Percentiles rank a stretch among this genome's conserved stretches.
Conservation (phyloP, 2,113 vertebrate genomes). For the Orthonyx spaldingii region DNA sequence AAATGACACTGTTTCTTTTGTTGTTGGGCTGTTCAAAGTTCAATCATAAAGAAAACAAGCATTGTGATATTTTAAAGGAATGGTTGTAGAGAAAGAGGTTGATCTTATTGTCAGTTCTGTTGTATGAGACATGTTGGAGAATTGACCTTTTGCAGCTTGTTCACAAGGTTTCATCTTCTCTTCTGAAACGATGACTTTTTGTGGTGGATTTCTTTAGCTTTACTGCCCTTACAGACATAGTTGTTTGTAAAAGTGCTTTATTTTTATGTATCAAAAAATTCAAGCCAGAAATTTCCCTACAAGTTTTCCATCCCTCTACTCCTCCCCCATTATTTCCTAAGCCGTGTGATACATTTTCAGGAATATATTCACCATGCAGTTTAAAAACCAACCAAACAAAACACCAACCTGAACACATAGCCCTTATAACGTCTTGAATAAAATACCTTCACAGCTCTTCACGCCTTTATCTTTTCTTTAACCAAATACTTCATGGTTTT, state of each 20-base stretch:
- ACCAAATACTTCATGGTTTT: conserved; percentile 8
- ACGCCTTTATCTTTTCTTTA: not conserved
- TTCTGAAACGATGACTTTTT: not conserved
- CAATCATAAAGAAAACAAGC: not conserved
- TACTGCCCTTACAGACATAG: not conserved
- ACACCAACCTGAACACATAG: not conserved
- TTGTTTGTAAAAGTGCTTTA: not conserved
- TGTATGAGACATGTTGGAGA: not conserved
- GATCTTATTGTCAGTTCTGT: not conserved
- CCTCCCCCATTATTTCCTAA: not conserved
- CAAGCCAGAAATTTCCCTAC: not conserved
- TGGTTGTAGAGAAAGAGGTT: not conserved
- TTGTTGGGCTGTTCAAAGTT: not conserved
- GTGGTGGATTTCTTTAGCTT: not conserved
- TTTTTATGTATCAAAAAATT: not conserved
- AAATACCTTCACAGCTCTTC: not conserved
- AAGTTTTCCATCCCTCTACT: not conserved
- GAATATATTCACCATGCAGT: not conserved
- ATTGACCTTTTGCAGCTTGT: not conserved
- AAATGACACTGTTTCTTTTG: not conserved
- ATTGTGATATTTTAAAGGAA: not conserved
- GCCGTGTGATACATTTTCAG: not conserved
- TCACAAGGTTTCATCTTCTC: not conserved
- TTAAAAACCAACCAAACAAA: not conserved
- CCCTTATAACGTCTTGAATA: not conserved